Evolutionary conservation across 2,797 vertebrate genomes (phyloP), one percentile per base, ranked within the genome.

Genomic region (Sebastes flavidus): DNA sequence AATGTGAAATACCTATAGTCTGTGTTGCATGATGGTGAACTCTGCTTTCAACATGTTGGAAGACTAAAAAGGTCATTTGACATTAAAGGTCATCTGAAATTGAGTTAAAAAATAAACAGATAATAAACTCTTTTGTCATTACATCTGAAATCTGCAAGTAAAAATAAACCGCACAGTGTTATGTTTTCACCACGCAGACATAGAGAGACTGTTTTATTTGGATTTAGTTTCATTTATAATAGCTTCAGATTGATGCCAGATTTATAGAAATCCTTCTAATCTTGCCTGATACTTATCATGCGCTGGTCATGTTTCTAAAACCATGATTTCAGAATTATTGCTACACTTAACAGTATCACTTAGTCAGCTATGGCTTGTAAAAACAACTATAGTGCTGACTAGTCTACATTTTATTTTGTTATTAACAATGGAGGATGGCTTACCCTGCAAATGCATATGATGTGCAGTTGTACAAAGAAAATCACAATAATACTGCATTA

Each of bases 241-340:
- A 81, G 72, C 72, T 46, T 55, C 46, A 81, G 69, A 90, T 88
- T 86, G 84, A 84, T 88, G 91, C 84, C 85, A 93, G 92, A 81
- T 92, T 83, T 86, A 92, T 86, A 66, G 66, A 91, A 92, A 94
- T 89, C 91, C 79, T 81, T 92, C 22, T 94, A 94, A 95, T 94
- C 92, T 91, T 75, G 78, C 87, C 56, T 86, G 88, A 91, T 91
- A 85, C 81, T 77, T 81, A 86, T 93, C 90, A 92, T 88, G 80
- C 81, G 90, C 88, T 63, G 72, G 83, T 94, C 89, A 81, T 91
- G 72, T 89, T 92, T 61, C 78, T 81, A 60, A 68, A 84, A 82
- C 81, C 52, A 65, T 59, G 25, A 84, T 87, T 85, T 88, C 49
- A 73, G 77, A 76, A 65, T 73, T 52, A 80, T 70, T 69, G 54